Conservation (phyloP, 1,140 invertebrate species). For the Drosophila arizonae region DNA sequence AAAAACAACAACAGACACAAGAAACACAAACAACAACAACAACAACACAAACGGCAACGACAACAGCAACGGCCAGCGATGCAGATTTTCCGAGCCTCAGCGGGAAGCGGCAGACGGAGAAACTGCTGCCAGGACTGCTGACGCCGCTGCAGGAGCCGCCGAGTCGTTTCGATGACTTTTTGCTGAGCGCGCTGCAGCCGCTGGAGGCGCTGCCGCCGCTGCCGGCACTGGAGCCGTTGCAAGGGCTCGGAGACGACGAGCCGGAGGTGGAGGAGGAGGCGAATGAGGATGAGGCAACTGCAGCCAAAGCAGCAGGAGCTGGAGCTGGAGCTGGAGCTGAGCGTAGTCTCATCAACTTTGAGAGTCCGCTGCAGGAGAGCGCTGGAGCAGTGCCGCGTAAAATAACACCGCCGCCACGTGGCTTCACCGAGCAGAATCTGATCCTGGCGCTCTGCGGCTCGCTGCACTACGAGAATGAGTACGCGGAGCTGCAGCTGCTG, state of each 20-base stretch:
- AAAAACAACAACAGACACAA: background rate
- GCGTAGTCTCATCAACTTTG: constrained; percentile 75
- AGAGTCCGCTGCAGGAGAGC: constrained; percentile 74
- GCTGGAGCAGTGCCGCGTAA: constrained; percentile 41
- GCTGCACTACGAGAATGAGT: constrained; percentile 73
- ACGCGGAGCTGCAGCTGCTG: constrained; percentile 24
- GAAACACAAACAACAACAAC: no score
- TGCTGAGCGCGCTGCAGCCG: constrained; percentile 42
- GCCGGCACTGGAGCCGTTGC: constrained; percentile 66
- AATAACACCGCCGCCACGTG: constrained; percentile 65
- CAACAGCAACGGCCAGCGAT: background rate
- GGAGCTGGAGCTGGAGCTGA: constrained; percentile 2
- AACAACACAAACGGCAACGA: background rate
- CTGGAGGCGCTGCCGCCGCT: constrained; percentile 65
- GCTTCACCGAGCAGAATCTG: constrained; percentile 70
- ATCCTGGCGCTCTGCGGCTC: constrained; percentile 78
- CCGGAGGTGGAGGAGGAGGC: no score
- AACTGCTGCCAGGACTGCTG: constrained; percentile 1
- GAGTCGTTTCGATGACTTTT: constrained; percentile 63
- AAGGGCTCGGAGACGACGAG: constrained; percentile 22
- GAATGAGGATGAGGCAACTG: no score
- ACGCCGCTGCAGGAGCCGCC: constrained; percentile 9
- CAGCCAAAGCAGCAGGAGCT: background rate
- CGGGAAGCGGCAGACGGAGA: constrained; percentile 2
- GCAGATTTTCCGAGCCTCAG: constrained; percentile 20